phyloP scores from a whole-genome alignment of 2,888 invertebrate genomes.

The Acanthopleura granulata region DNA sequence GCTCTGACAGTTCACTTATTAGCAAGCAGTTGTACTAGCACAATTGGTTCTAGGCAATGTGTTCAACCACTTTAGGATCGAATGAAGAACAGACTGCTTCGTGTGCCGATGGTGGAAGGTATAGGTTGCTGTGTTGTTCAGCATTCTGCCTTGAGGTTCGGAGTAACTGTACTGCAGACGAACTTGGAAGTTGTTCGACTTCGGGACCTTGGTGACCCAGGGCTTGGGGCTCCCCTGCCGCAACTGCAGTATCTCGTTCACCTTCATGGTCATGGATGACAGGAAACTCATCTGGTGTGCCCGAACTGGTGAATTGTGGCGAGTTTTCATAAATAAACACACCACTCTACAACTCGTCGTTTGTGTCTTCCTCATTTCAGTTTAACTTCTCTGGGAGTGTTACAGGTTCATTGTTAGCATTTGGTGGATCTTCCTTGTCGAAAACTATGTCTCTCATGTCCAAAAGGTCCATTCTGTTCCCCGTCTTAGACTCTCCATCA shows the following conservation, averaged over 20 bases:
- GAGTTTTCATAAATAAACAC: neutral
- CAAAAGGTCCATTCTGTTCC: neutral
- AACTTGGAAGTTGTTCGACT: neutral
- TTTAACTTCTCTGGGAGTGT: neutral
- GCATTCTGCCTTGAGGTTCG: neutral
- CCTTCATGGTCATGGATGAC: neutral
- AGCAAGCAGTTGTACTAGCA: neutral
- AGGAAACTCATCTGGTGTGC: neutral
- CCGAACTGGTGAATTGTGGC: too few relatives aligned
- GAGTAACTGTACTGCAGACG: too few relatives aligned
- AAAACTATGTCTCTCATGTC: neutral
- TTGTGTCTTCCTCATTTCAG: neutral
- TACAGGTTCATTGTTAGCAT: neutral
- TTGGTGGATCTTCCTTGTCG: neutral
- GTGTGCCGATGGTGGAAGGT: neutral
- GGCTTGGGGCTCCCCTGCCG: neutral
- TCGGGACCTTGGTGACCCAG: neutral
- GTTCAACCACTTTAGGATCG: neutral
- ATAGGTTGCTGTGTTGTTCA: neutral
- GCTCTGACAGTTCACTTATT: neutral
- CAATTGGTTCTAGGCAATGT: neutral
- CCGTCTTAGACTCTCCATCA: neutral
- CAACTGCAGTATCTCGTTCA: neutral
- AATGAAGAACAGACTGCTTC: neutral
- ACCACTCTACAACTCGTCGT: neutral